A percentile compares a stretch with the other conserved stretches of the same genome.
Evolutionary conservation across 2,797 vertebrate species (phyloP).

Genomic region (Craterocephalus amniculus): DNA sequence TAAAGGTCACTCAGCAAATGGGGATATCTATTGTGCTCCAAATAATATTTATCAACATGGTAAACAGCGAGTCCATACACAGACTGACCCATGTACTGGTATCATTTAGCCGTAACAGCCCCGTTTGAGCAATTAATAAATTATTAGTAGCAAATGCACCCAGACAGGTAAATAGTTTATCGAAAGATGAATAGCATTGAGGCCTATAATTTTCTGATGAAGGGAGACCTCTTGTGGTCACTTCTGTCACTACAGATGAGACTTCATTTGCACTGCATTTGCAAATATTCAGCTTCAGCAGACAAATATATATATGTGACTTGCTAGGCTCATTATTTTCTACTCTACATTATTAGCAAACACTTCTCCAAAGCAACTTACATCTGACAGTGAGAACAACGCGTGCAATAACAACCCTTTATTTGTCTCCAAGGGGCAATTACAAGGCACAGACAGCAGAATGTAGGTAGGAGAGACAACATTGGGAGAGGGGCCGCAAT

Average conservation of each 20-base stretch:
- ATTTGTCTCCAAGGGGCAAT: not conserved
- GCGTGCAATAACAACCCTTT: not conserved
- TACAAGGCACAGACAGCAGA: not conserved
- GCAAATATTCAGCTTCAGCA: not conserved
- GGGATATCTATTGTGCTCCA: conserved; percentile 51
- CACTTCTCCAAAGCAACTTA: no score
- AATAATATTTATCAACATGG: conserved; percentile 64
- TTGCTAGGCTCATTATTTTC: not conserved
- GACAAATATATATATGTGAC: not conserved
- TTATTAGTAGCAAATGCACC: conserved; percentile 3
- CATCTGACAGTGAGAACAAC: no score
- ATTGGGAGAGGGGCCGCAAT: no score
- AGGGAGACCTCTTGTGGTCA: conserved; percentile 63
- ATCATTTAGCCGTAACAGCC: conserved; percentile 16
- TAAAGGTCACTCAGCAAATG: conserved; percentile 72
- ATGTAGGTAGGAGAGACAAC: no score
- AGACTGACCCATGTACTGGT: conserved; percentile 8
- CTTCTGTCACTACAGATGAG: conserved; percentile 26
- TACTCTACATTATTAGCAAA: no score
- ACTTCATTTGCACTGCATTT: not conserved
- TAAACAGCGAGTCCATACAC: conserved; percentile 24
- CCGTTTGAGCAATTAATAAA: not conserved
- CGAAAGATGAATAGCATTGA: not conserved
- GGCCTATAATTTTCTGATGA: not conserved
- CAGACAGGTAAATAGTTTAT: conserved; percentile 12